Base-by-base conservation (phyloP, 2,797 vertebrate genomes). In the Eurystomus glaucurus region DNA sequence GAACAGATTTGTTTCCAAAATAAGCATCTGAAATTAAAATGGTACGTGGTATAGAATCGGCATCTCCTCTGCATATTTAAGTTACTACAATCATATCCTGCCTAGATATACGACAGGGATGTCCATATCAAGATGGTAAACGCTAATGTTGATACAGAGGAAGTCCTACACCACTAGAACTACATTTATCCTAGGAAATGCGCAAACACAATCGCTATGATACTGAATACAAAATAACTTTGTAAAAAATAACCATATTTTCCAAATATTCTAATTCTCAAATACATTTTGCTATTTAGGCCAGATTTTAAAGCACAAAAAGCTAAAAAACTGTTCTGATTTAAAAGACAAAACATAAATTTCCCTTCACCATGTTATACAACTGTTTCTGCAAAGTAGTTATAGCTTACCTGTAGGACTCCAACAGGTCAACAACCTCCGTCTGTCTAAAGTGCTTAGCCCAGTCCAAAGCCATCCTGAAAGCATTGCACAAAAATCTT, bases 401-500 rank as follows among this genome's bases (percentile, higher is more conserved):
- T 87, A 55, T 0, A 91, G n/a, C 96, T 99, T 97, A 99, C 99
- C 98, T 99, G 96, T 98, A 99, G 20, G 99, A 99, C 89, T 99
- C 98, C 60, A 99, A 98, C 14, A 99, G 98, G 88, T 99, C 99
- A 74, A 99, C 97, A 37, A 99, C 98, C 46, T 99, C 99, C 6
- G 96, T 97, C 85, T 99, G 99, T 55, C 98, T 98, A 94, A 99
- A 99, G 87, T 97, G 98, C 95, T 97, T 98, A 64, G 99, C 99
- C 98, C 99, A 99, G 96, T 99, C 99, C 70, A 99, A 97, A 92
- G 99, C 99, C 62, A 98, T 99, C 99, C 99, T 99, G 91, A 61
- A 93, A 97, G 58, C 97, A 75, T 85, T 46, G 86, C 39, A 95
- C 39, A 92, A 16, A 85, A 52, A 89, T 29, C 4, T 28, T 88